Base-by-base conservation (phyloP, 2,797 vertebrate species). In the Buceros bicornis region DNA sequence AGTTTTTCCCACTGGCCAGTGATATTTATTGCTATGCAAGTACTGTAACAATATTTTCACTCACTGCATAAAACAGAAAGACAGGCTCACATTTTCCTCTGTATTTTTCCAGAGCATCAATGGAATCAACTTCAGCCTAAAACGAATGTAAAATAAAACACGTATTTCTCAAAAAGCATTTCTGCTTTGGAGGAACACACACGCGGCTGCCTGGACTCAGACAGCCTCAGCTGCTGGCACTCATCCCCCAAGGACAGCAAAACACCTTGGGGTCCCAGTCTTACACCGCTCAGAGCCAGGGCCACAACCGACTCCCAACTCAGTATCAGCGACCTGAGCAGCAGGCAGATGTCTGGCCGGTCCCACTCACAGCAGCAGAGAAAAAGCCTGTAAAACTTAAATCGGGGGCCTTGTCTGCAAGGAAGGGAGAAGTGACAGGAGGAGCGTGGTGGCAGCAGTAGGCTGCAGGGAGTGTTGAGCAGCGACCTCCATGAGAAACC, bases 31-130 rank as follows among this genome's bases (percentile, higher is more conserved):
- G 50, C 72, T 70, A 6, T 42, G 31, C 51, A 67, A 13, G 53
- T 47, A 60, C 31, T 43, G 35, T n/a, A 62, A 43, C 40, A 60
- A 62, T 33, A 60, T 25, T 82, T 57, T 72, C 81, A 98, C 99
- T 98, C 93, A 99, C 99, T 88, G 98, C 98, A 86, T 98, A 99
- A 93, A 99, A 99, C 81, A 99, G 98, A 90, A 99, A 99, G 60
- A 99, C 98, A 22, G 99, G 99, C 95, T 99, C 98, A 71, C 99
- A 99, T 91, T 98, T 99, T 42, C 99, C 99, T 91, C 98, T 98
- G 97, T 99, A 99, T 86, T 97, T 98, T 94, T 99, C 98, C 61
- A 99, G 96, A 87, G 98, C 98, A 79, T 99, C 99, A 50, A 99
- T 98, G 85, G 97, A 98, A 88, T 99, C 99, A 72, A 98, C 99